These are phyloP conservation scores for Hymenopus coronatus DNA, from an alignment of 2,888 invertebrate species.

Conservation along the genomic window DNA sequence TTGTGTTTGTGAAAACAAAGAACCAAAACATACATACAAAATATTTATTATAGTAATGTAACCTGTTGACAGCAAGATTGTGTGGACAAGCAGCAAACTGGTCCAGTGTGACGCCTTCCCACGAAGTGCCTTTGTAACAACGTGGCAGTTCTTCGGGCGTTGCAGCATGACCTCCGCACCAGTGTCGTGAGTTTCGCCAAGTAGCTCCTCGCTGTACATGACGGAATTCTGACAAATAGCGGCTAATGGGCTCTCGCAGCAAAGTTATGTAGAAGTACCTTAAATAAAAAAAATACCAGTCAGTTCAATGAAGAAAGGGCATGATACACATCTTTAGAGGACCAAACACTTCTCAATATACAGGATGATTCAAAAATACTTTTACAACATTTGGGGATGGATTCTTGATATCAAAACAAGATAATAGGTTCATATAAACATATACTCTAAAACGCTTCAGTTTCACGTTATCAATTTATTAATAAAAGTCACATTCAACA, in stretches of 20 bases:
- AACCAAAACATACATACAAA: no score
- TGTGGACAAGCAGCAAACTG: conserved; percentile 89
- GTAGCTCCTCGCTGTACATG: conserved; percentile 96
- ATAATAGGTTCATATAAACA: no score
- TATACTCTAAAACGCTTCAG: no score
- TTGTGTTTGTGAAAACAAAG: no score
- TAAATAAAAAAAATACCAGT: conserved; percentile 22
- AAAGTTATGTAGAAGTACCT: conserved; percentile 96
- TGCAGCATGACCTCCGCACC: conserved; percentile 69
- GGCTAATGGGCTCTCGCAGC: conserved; percentile 87
- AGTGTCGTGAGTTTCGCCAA: conserved; percentile 76
- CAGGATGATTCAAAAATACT: no score
- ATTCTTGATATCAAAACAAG: no score
- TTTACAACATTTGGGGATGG: no score
- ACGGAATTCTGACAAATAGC: conserved; percentile 93
- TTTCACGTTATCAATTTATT: no score
- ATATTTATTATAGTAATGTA: no score
- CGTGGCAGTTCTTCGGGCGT: conserved; percentile 79
- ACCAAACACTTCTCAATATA: no score
- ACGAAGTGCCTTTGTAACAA: conserved; percentile 73
- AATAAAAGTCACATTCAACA: no score
- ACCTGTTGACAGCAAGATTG: conserved; percentile 87
- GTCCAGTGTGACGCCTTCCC: conserved; percentile 85
- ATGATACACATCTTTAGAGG: no score
- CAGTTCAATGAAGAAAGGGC: background rate